Percentiles rank a stretch among this genome's conserved stretches.
Evolutionary conservation across 2,888 invertebrate species (phyloP).

Genomic region (Ommatoiulus sabulosus): DNA sequence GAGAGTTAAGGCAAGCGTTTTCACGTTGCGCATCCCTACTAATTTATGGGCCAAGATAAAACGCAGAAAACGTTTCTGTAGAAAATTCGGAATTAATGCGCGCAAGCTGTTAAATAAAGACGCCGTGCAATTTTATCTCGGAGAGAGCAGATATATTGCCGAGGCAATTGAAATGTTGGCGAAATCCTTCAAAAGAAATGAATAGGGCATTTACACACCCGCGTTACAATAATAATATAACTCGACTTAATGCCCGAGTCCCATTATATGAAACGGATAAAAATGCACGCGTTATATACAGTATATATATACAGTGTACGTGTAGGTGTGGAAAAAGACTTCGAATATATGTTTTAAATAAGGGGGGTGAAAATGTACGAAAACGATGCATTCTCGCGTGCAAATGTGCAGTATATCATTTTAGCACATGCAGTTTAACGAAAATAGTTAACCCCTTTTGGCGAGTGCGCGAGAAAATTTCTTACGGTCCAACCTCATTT

Average conservation of each 20-base stretch:
- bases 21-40: not conserved
- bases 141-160: not conserved
- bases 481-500: not conserved
- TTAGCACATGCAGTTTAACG: not conserved
- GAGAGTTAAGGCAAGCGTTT: constrained; percentile 18
- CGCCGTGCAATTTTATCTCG: constrained; percentile 8
- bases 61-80: constrained; percentile 16
- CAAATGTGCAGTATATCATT: not conserved
- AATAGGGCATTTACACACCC: constrained; percentile 16
- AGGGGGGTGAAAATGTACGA: not conserved
- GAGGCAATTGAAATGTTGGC: not conserved
- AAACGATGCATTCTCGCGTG: not conserved
- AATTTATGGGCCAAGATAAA: constrained; percentile 1
- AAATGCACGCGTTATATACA: not conserved
- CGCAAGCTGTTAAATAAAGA: constrained; percentile 40
- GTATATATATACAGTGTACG: not conserved
- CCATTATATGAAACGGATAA: not conserved
- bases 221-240: constrained; percentile 35
- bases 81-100: constrained; percentile 21
- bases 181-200: constrained; percentile 16
- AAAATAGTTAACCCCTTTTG: not conserved
- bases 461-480: not conserved
- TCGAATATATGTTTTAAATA: not conserved
- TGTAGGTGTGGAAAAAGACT: constrained; percentile 1
- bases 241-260: not conserved